A percentile compares a stretch with the other conserved stretches of the same genome.
phyloP scores from a whole-genome alignment of 2,888 invertebrate genomes.

The Ennomos erosarius region DNA sequence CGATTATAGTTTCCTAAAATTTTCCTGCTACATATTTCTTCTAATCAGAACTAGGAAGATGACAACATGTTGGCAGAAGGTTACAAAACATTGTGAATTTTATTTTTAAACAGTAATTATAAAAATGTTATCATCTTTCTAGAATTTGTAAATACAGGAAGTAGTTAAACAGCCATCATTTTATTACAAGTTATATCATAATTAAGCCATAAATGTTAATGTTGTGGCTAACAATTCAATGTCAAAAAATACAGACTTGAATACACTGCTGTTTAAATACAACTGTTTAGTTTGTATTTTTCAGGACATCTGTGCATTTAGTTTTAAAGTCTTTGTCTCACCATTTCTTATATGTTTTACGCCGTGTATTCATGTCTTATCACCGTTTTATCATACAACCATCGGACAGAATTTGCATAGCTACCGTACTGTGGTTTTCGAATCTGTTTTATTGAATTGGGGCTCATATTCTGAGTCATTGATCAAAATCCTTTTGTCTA shows the following conservation, averaged over 20 bases:
- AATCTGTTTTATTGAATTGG: conserved; percentile 3
- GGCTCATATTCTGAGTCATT: too few relatives aligned
- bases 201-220: conserved; percentile 14
- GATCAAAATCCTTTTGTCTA: too few relatives aligned
- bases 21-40: conserved; percentile 31
- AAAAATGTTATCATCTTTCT: conserved; percentile 18
- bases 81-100: background rate
- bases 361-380: conserved; percentile 47
- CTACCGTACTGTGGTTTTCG: conserved; percentile 12
- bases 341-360: conserved; percentile 12
- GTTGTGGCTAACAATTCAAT: conserved; percentile 25
- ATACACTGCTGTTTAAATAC: conserved; percentile 28
- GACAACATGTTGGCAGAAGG: conserved; percentile 17
- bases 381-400: conserved; percentile 50
- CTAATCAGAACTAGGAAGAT: conserved; percentile 30
- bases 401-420: conserved; percentile 41
- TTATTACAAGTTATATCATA: conserved; percentile 9
- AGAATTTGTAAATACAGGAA: conserved; percentile 25
- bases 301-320: conserved; percentile 23
- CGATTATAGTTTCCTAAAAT: conserved; percentile 8
- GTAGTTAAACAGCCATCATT: conserved; percentile 16
- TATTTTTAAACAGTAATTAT: background rate
- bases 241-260: conserved; percentile 20
- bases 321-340: conserved; percentile 2
- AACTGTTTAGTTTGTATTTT: conserved; percentile 1